phyloP scores from a whole-genome alignment of 2,113 vertebrate genomes.

The Gymnogyps californianus region DNA sequence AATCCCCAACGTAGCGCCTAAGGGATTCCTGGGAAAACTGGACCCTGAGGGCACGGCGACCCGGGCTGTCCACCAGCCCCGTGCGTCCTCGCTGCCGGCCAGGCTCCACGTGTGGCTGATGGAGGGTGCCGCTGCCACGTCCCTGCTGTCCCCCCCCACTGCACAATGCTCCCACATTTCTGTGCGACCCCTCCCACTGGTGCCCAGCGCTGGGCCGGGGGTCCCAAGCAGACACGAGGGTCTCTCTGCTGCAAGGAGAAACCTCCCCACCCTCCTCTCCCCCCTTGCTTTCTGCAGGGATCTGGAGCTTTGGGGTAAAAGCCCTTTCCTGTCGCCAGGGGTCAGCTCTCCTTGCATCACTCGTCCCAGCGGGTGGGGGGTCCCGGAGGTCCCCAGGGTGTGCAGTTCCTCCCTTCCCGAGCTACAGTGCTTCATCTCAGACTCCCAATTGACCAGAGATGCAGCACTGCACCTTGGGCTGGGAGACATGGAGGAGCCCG shows the following conservation, averaged over 20 bases:
- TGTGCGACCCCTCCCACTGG: not conserved
- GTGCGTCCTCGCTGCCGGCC: not conserved
- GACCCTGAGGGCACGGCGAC: conserved; percentile 92
- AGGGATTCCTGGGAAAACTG: conserved; percentile 99
- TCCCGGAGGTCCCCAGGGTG: not conserved
- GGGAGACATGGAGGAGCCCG: conserved; percentile 66
- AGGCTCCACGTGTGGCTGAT: rapidly evolving
- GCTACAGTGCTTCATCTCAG: conserved; percentile 99
- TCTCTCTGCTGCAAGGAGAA: not conserved
- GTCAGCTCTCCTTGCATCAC: not conserved
- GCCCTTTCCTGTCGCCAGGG: not conserved
- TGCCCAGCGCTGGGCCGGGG: rapidly evolving
- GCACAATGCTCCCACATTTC: not conserved
- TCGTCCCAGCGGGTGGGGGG: not conserved
- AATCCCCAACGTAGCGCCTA: conserved; percentile 92
- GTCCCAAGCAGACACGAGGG: rapidly evolving
- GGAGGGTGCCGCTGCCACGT: rapidly evolving
- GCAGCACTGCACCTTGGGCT: conserved; percentile 99
- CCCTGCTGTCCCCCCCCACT: not conserved
- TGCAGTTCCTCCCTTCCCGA: conserved; percentile 85
- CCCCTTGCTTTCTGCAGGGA: no score
- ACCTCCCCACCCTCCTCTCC: not conserved
- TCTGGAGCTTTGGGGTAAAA: not conserved
- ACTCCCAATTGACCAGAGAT: conserved; percentile 99
- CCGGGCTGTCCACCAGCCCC: not conserved